Percentiles rank a stretch among this genome's conserved stretches.
phyloP scores from a whole-genome alignment of 2,797 vertebrate genomes.

The Macroramphosus scolopax region DNA sequence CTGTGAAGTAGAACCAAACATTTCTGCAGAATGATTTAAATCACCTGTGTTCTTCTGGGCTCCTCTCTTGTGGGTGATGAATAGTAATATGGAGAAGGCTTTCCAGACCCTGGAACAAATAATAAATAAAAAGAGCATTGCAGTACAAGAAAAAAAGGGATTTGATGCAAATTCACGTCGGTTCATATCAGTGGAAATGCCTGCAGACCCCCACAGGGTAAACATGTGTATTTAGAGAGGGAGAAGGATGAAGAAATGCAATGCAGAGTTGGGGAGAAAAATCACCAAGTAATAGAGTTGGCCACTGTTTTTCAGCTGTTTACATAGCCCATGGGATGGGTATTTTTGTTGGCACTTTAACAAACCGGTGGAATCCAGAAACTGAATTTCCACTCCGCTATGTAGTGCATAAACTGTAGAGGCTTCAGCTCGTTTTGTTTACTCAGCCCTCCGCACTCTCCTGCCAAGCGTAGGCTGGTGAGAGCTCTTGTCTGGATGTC shows the following conservation, averaged over 20 bases:
- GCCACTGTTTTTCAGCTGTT: slow-evolving; percentile 47
- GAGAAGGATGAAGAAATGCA: slow-evolving; percentile 41
- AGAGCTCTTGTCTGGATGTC: slow-evolving; percentile 42
- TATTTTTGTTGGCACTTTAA: slow-evolving; percentile 55
- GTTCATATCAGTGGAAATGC: slow-evolving; percentile 27
- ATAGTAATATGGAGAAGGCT: slow-evolving; percentile 92
- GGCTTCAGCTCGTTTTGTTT: slow-evolving; percentile 53
- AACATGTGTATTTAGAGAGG: slow-evolving; percentile 56
- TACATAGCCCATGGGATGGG: slow-evolving; percentile 51
- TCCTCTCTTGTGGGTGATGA: slow-evolving; percentile 93
- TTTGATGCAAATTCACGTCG: slow-evolving; percentile 20
- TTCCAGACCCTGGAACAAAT: slow-evolving; percentile 86
- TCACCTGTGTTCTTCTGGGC: slow-evolving; percentile 91
- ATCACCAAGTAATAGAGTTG: slow-evolving; percentile 44
- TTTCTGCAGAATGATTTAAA: too few species aligned
- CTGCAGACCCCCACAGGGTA: slow-evolving; percentile 29
- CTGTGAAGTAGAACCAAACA: too few species aligned
- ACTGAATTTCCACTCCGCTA: slow-evolving; percentile 54
- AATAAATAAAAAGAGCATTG: neutral
- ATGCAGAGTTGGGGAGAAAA: slow-evolving; percentile 32
- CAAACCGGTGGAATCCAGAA: slow-evolving; percentile 55
- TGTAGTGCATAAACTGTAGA: slow-evolving; percentile 28
- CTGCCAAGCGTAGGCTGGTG: slow-evolving; percentile 31
- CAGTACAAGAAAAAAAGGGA: slow-evolving; percentile 8
- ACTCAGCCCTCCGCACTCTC: slow-evolving; percentile 33